Evolutionary conservation across 2,797 vertebrate species (phyloP).

Genomic region (Diplodus puntazzo): DNA sequence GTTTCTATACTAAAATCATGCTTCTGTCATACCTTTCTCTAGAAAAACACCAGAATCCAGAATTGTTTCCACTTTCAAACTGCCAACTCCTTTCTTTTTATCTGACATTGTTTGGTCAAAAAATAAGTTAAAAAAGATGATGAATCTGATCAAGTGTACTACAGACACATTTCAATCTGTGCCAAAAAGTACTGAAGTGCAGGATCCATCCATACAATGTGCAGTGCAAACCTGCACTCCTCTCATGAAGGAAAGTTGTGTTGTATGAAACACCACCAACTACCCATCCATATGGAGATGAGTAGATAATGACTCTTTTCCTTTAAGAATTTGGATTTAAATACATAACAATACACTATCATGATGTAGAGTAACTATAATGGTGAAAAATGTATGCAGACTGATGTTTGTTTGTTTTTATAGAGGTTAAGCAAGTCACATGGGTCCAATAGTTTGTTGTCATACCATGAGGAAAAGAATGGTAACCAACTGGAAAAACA

Average conservation of each 20-base stretch:
- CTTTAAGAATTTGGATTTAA: background rate
- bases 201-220: background rate
- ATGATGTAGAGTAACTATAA: background rate
- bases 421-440: background rate
- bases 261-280: too few species aligned
- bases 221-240: background rate
- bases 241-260: too few species aligned
- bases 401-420: background rate
- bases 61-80: background rate
- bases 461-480: constrained; percentile 2
- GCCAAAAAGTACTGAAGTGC: background rate
- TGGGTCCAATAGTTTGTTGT: background rate
- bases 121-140: background rate
- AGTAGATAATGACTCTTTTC: too few species aligned
- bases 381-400: background rate
- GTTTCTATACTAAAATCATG: background rate
- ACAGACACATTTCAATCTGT: too few species aligned
- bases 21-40: background rate
- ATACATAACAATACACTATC: background rate
- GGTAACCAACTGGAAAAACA: background rate
- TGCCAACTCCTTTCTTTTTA: background rate
- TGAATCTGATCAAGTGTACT: background rate
- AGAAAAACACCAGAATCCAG: background rate
- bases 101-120: background rate
- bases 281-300: too few species aligned